Conservation (phyloP, 2,797 vertebrate species). For the Coluber constrictor region DNA sequence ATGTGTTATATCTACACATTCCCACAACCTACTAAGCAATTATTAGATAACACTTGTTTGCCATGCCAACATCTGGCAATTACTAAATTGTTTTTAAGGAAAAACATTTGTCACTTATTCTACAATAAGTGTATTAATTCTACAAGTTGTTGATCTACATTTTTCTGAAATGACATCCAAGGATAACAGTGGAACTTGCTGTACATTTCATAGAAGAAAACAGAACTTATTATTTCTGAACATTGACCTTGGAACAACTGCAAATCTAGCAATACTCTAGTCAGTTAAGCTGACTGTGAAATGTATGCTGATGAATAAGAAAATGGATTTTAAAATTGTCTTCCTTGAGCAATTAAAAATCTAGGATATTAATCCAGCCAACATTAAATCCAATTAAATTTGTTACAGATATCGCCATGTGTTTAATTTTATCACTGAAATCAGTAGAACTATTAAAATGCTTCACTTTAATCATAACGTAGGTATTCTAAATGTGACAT, state of each 20-base stretch:
- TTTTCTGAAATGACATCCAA: constrained; percentile 9
- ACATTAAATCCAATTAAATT: not conserved
- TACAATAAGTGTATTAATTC: not conserved
- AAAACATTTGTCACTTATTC: not conserved
- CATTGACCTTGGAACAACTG: not conserved
- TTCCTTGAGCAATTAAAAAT: constrained; percentile 16
- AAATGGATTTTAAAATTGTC: not conserved
- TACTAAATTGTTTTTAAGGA: not conserved
- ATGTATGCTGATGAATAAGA: not conserved
- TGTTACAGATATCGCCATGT: not conserved
- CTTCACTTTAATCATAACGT: not conserved
- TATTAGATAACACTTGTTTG: not conserved
- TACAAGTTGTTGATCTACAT: not conserved
- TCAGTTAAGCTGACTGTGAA: not conserved
- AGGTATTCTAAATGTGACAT: not conserved
- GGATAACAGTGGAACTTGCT: not conserved
- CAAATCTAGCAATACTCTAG: not conserved
- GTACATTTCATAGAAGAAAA: not conserved
- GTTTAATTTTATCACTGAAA: not conserved
- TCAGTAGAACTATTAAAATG: not conserved
- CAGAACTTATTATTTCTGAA: not conserved
- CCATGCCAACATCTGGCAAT: not conserved
- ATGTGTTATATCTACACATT: not conserved
- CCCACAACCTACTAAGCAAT: not conserved
- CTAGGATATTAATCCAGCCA: not conserved